Percentiles rank a stretch among this genome's conserved stretches.
Conservation (phyloP, 2,888 invertebrate genomes). For the Papilio demoleus region DNA sequence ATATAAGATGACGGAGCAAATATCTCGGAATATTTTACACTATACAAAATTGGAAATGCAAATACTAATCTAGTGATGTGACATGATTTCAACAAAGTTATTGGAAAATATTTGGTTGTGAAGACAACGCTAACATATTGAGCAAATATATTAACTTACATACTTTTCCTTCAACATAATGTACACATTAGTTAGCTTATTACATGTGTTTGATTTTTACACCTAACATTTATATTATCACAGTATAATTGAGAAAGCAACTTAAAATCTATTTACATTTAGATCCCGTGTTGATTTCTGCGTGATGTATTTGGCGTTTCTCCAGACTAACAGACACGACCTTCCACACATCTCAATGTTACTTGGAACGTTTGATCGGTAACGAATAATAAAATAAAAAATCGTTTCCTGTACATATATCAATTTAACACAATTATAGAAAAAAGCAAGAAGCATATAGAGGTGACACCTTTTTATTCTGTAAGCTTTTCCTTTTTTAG, state of each 20-base stretch:
- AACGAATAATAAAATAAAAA: neutral
- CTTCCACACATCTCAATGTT: conserved; percentile 15
- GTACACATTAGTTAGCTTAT: neutral
- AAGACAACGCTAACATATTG: neutral
- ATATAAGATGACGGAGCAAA: neutral
- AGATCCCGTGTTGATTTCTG: neutral
- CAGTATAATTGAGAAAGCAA: neutral
- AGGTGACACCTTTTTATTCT: neutral
- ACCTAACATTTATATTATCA: neutral
- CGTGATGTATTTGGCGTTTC: neutral
- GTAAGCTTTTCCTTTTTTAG: neutral
- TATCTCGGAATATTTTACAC: neutral
- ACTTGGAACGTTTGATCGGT: neutral
- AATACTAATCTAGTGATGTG: conserved; percentile 1
- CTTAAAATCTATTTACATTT: neutral
- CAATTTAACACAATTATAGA: no score
- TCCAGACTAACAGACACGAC: conserved; percentile 9
- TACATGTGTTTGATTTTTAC: neutral
- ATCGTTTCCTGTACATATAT: neutral
- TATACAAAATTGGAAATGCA: conserved; percentile 12
- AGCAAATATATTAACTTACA: conserved; percentile 8
- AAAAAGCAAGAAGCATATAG: neutral
- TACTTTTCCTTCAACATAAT: neutral
- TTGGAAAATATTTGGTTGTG: neutral
- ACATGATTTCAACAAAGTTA: neutral